Percentiles rank a stretch among this genome's conserved stretches.
phyloP scores from a whole-genome alignment of 2,797 vertebrate species.

The Nannoperca obscura region DNA sequence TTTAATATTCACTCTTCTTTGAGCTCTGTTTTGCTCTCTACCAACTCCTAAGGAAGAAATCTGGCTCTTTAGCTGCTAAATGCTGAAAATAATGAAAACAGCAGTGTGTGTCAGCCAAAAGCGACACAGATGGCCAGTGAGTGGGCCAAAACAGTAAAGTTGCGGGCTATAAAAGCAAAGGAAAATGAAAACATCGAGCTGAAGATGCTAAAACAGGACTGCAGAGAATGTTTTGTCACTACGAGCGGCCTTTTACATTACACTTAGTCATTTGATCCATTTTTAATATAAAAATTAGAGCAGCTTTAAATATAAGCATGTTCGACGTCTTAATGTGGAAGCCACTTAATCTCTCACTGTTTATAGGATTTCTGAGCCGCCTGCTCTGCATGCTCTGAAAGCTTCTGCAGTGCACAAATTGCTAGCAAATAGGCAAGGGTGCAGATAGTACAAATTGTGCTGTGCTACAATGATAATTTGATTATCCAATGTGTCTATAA shows the following conservation, averaged over 20 bases:
- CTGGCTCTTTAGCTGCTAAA: background rate
- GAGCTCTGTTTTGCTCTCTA: background rate
- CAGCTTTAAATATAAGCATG: constrained; percentile 3
- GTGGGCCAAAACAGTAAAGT: background rate
- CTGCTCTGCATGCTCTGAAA: background rate
- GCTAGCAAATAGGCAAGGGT: background rate
- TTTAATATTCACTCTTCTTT: too few species aligned
- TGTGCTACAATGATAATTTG: background rate
- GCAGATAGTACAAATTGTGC: background rate
- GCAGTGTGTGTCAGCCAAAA: background rate
- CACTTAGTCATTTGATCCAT: background rate
- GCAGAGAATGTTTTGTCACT: background rate
- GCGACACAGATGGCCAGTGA: background rate
- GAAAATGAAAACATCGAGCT: background rate
- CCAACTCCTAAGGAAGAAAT: background rate
- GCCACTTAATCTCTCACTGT: background rate
- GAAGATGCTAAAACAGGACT: background rate
- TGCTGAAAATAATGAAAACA: background rate
- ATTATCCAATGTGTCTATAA: background rate
- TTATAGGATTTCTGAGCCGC: background rate
- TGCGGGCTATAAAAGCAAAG: background rate
- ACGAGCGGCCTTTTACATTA: background rate
- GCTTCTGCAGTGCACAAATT: background rate
- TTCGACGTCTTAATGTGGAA: background rate
- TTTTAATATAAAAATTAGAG: background rate